These are phyloP conservation scores for Prionace glauca DNA, from an alignment of 2,797 vertebrate genomes.

Conservation along the genomic window DNA sequence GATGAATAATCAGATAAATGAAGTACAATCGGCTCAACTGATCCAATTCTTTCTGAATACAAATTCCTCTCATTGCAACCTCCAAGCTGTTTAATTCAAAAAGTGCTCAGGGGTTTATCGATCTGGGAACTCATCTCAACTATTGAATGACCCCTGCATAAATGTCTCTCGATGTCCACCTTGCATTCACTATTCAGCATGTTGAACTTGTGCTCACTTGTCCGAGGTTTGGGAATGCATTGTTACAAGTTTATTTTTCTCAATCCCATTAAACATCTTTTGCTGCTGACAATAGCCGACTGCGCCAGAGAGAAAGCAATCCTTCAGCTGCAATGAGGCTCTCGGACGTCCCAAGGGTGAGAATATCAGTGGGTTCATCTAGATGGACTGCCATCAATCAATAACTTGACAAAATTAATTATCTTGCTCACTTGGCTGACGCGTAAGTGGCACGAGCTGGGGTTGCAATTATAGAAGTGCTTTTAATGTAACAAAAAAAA, in stretches of 20 bases:
- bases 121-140: background rate
- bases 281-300: background rate
- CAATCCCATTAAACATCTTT: background rate
- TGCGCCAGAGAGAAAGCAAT: background rate
- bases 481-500: background rate
- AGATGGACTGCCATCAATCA: background rate
- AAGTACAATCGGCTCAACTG: background rate
- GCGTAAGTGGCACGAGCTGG: background rate
- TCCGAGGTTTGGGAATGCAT: background rate
- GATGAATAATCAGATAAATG: background rate
- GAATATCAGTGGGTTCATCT: background rate
- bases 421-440: background rate
- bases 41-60: background rate
- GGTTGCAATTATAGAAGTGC: background rate
- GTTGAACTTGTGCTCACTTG: background rate
- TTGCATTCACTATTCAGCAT: background rate
- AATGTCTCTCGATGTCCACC: background rate
- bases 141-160: background rate
- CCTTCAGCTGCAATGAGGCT: background rate
- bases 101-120: background rate
- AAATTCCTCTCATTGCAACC: background rate
- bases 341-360: background rate
- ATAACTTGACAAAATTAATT: background rate
- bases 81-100: background rate
- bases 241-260: slow-evolving; percentile 1